Percentiles rank a stretch among this genome's conserved stretches.
phyloP scores from a whole-genome alignment of 2,888 invertebrate genomes.

The Andrena dorsata region DNA sequence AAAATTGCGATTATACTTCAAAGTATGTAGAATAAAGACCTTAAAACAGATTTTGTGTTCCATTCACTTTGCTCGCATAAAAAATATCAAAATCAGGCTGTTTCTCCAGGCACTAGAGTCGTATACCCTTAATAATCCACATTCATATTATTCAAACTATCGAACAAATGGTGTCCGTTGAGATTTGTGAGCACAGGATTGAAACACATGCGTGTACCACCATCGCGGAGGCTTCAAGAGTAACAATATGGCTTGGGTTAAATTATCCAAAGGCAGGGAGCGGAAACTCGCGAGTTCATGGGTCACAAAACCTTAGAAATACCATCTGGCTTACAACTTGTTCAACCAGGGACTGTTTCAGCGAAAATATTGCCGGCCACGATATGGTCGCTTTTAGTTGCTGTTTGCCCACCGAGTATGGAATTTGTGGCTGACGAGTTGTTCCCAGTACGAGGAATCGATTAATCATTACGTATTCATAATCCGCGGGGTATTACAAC shows the following conservation, averaged over 20 bases:
- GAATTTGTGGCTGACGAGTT: conserved; percentile 27
- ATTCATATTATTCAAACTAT: neutral
- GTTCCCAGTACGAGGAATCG: conserved; percentile 21
- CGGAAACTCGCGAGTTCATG: conserved; percentile 37
- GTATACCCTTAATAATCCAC: neutral
- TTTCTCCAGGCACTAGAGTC: too few species aligned
- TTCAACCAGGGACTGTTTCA: conserved; percentile 17
- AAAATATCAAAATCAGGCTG: too few species aligned
- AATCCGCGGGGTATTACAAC: neutral
- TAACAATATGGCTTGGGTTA: conserved; percentile 2
- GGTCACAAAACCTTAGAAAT: conserved; percentile 54
- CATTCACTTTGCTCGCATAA: too few species aligned
- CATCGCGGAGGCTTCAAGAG: neutral
- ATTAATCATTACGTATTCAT: conserved; percentile 23
- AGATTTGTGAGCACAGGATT: neutral
- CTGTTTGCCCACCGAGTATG: conserved; percentile 24
- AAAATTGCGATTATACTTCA: too few species aligned
- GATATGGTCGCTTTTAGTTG: conserved; percentile 33
- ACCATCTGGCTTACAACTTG: conserved; percentile 40
- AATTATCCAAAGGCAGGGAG: conserved; percentile 25
- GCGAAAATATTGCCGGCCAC: conserved; percentile 37
- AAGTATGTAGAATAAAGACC: too few species aligned
- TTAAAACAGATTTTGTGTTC: too few species aligned
- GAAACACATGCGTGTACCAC: neutral
- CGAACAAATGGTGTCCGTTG: neutral